Conservation (phyloP, 2,888 invertebrate genomes). For the Punctoribates punctum region DNA sequence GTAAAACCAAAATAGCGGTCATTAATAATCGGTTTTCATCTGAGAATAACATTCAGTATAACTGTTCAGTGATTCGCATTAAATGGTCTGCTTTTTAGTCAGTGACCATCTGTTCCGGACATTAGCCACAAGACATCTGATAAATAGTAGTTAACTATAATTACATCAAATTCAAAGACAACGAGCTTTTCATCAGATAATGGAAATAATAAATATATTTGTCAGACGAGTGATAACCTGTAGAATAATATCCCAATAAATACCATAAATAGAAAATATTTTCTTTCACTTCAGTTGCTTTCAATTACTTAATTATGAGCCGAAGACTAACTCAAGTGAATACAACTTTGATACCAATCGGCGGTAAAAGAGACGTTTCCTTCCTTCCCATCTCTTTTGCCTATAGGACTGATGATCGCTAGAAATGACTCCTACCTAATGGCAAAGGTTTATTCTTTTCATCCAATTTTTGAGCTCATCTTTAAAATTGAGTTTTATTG, state of each 20-base stretch:
- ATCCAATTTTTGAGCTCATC: neutral
- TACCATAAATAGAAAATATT: neutral
- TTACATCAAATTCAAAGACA: neutral
- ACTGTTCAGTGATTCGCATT: slow-evolving; percentile 20
- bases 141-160: neutral
- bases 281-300: neutral
- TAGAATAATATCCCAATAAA: neutral
- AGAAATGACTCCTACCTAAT: neutral
- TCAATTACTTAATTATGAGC: slow-evolving; percentile 5
- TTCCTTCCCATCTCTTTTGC: neutral
- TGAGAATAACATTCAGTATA: neutral
- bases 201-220: neutral
- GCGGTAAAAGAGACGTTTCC: slow-evolving; percentile 25
- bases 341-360: neutral
- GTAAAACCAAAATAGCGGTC: neutral
- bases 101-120: neutral
- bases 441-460: neutral
- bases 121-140: neutral
- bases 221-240: neutral
- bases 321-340: neutral
- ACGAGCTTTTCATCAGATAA: neutral
- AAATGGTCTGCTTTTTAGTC: neutral
- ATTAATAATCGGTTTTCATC: slow-evolving; percentile 2
- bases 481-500: slow-evolving; percentile 2
- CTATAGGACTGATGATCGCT: neutral